Base-by-base conservation (phyloP, 2,888 invertebrate genomes). In the Saturnia japonica region DNA sequence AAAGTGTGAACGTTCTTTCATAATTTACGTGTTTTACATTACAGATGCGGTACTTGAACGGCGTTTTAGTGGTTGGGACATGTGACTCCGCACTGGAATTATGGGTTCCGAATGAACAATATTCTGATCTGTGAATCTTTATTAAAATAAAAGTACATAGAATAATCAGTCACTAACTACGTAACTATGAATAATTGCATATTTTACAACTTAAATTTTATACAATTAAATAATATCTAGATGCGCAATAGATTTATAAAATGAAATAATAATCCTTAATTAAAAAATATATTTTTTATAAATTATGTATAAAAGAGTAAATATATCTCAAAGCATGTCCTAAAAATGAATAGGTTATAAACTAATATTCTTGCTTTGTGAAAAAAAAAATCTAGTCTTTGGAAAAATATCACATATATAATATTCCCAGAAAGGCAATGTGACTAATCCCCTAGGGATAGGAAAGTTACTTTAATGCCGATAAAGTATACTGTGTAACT, bases 1-100 rank as follows among this genome's bases (percentile, higher is more conserved):
- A 34, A 6, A 34, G 34, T 34, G 6, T 62, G 62, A 12, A 25
- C 25, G n/a, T n/a, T n/a, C n/a, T 8, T 25, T 2, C 2, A 62
- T 51, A 40, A 60, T 70, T 68, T 42, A 68, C 34, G 45, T 66
- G 60, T 67, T 47, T 64, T 69, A 71, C 72, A 54, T 69, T 94
- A 70, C 90, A 94, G 94, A 79, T 94, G 75, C 87, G 89, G 75
- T 94, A 94, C 76, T 86, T 88, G 74, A 91, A 93, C 76, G 91
- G 89, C 54, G 86, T 93, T n/a, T 77, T 94, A 78, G 94, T 89
- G 51, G 84, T 93, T 60, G 94, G 94, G 22, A 94, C 93, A n/a
- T 94, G 94, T 79, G 94, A 94, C 73, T 90, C 91, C 8, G 89
- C 94, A 9, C 77, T 94, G 47, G 94, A 94, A 77, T 91, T 94